Percentiles rank a stretch among this genome's conserved stretches.
Evolutionary conservation across 2,797 vertebrate species (phyloP).

Genomic region (Sebastolobus alascanus): DNA sequence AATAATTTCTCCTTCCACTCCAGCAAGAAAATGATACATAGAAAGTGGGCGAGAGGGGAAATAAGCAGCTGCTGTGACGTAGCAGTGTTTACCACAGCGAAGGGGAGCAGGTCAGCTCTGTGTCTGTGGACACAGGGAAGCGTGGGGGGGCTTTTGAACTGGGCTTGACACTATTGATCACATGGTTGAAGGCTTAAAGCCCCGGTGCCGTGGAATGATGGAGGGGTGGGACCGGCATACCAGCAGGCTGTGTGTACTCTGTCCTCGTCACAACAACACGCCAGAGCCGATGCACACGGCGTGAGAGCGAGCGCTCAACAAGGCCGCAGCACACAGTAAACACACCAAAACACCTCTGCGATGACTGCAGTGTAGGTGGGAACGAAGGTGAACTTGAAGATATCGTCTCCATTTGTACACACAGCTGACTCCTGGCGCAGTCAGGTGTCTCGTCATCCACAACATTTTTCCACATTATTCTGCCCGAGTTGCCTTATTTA

Average conservation of each 20-base stretch:
- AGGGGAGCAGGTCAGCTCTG: constrained; percentile 24
- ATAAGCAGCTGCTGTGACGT: constrained; percentile 50
- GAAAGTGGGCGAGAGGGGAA: constrained; percentile 37
- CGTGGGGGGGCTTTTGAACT: constrained; percentile 41
- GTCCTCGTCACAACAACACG: constrained; percentile 64
- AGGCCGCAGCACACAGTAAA: constrained; percentile 10
- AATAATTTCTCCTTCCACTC: background rate
- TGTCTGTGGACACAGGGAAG: constrained; percentile 47
- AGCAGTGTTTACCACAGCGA: constrained; percentile 50
- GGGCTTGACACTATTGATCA: constrained; percentile 57
- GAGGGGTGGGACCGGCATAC: constrained; percentile 50
- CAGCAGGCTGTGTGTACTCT: constrained; percentile 67
- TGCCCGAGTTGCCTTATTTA: constrained; percentile 54
- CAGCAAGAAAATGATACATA: background rate
- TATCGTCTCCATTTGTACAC: background rate
- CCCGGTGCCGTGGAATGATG: constrained; percentile 51
- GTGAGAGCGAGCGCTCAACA: constrained; percentile 16
- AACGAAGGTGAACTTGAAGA: background rate
- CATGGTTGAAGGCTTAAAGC: constrained; percentile 64
- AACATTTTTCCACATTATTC: constrained; percentile 41
- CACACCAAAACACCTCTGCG: constrained; percentile 31
- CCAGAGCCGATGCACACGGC: constrained; percentile 17
- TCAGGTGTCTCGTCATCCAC: background rate
- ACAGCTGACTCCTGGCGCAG: background rate
- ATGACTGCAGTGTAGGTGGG: background rate